These are phyloP conservation scores for Luperina nickerlii DNA, from an alignment of 2,888 invertebrate genomes.

Conservation along the genomic window DNA sequence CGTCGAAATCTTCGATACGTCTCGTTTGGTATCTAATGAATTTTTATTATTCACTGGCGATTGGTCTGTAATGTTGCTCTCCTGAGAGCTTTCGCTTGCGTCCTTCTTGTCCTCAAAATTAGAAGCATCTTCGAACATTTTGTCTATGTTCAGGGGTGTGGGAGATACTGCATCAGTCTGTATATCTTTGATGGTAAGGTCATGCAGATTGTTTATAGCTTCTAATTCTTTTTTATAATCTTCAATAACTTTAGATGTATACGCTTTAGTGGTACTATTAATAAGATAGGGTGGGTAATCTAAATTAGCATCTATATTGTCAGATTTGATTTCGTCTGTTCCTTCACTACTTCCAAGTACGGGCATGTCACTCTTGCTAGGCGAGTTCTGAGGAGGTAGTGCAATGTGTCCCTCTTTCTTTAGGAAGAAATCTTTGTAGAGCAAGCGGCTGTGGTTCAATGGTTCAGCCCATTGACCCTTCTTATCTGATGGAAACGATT, in stretches of 20 bases:
- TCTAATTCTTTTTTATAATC: conserved; percentile 89
- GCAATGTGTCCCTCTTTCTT: conserved; percentile 85
- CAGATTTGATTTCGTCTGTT: conserved; percentile 62
- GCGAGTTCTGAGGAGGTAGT: conserved; percentile 83
- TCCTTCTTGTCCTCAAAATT: conserved; percentile 73
- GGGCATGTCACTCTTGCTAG: conserved; percentile 71
- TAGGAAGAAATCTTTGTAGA: conserved; percentile 87
- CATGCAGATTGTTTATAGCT: conserved; percentile 87
- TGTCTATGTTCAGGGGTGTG: conserved; percentile 85
- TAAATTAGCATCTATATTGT: conserved; percentile 72
- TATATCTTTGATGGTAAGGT: conserved; percentile 87
- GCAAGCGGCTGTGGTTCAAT: conserved; percentile 85
- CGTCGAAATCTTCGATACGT: conserved; percentile 85
- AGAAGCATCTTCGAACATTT: conserved; percentile 84
- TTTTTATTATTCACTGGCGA: conserved; percentile 73
- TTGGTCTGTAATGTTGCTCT: conserved; percentile 64
- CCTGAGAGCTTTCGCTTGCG: conserved; percentile 68
- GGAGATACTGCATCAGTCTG: conserved; percentile 86
- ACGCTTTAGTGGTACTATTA: conserved; percentile 87
- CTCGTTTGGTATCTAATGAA: conserved; percentile 74
- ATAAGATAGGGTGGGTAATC: conserved; percentile 86
- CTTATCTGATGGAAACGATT: conserved; percentile 74
- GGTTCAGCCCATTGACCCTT: conserved; percentile 80
- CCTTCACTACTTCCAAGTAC: conserved; percentile 71
- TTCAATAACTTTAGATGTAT: conserved; percentile 89